Percentiles rank a stretch among this genome's conserved stretches.
Evolutionary conservation across 2,888 invertebrate species (phyloP).

Genomic region (Brachyopa scutellaris): DNA sequence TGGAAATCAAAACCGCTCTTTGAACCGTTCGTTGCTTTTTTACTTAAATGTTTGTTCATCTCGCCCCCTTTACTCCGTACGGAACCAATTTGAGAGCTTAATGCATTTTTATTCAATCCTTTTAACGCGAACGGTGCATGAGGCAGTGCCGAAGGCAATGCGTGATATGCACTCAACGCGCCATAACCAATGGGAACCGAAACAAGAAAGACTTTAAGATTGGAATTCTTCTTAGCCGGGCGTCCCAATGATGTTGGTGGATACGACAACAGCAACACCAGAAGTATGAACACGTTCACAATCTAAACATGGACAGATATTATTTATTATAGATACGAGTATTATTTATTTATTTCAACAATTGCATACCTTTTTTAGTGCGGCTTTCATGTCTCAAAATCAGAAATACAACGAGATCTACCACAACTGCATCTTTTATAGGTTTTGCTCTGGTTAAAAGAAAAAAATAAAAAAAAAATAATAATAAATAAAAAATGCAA

Average conservation of each 20-base stretch:
- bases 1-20: neutral
- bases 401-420: too few relatives aligned
- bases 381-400: neutral
- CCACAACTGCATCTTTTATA: too few relatives aligned
- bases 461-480: too few relatives aligned
- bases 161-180: neutral
- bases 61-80: neutral
- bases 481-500: neutral
- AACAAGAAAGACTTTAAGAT: neutral
- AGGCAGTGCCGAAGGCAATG: neutral
- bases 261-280: neutral
- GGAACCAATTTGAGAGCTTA: neutral
- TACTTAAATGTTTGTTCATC: too few relatives aligned
- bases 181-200: neutral
- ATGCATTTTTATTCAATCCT: neutral
- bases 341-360: too few relatives aligned
- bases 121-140: constrained; percentile 2
- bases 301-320: neutral
- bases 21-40: too few relatives aligned
- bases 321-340: too few relatives aligned
- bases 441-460: too few relatives aligned
- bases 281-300: neutral
- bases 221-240: neutral
- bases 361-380: neutral
- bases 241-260: neutral